Base-by-base conservation (phyloP, 2,888 invertebrate genomes). In the Lysandra coridon region DNA sequence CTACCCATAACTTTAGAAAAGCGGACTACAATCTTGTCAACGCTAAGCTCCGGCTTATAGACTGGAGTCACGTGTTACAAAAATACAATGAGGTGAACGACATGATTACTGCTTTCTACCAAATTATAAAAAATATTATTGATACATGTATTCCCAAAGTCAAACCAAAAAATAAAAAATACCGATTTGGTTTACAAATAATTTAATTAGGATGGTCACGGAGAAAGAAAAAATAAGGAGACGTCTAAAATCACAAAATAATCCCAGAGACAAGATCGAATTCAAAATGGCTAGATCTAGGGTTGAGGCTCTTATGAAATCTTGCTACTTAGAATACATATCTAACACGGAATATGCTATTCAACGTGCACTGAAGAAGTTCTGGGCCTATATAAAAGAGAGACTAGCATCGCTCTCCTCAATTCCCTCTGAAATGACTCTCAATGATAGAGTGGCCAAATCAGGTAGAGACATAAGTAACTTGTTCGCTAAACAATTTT, bases 211-310 rank as follows among this genome's bases (percentile, higher is more conserved):
- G 40, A 4, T 69, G 1, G 49, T 79, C 17, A 64, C 10, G 6
- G 64, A 79, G 44, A 79, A 78, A 57, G 77, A 79, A n/a, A 80
- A 73, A 53, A 64, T 62, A 14, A 77, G 79, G 7, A 37, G 30
- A 69, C 23, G 69, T 12, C 69, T 69, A 69, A 78, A 69, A 69
- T 6, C 40, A 10, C 49, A 49, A 4, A 78, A 69, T 23, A 78
- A 78, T 49, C 49, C 69, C 0, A 78, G 78, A 14, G 78, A 79
- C 2, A 62, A 69, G n/a, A 14, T 79, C 17, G 80, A 78, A 74
- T 62, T 78, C 23, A 37, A 78, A 14, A 14, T 77, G 7, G 77
- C 78, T 3, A 80, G 69, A 57, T 49, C 37, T 74, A 49, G 60
- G 4, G 30, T 64, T 33, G 30, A 62, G n/a, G 30, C 3, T 49